These are phyloP conservation scores for Brachymystax lenok DNA, from an alignment of 2,797 vertebrate genomes.

Conservation along the genomic window DNA sequence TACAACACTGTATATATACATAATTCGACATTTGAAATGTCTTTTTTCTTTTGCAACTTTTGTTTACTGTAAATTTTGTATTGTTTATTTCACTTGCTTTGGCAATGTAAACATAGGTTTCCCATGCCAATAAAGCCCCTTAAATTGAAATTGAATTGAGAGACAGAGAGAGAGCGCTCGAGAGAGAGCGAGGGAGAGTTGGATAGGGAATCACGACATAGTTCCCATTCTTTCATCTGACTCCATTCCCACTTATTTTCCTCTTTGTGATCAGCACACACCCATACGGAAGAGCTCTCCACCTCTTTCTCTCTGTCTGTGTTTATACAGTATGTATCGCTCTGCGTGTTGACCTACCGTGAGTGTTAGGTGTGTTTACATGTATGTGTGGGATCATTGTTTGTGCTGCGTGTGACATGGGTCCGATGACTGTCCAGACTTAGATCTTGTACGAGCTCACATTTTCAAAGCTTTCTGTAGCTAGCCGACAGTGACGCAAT, in stretches of 20 bases:
- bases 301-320: not conserved
- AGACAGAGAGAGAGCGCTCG: too few relatives aligned
- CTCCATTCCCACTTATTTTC: constrained; percentile 9
- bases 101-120: too few relatives aligned
- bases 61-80: too few relatives aligned
- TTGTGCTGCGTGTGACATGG: constrained; percentile 2
- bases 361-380: not conserved
- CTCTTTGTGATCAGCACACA: not conserved
- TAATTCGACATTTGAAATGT: too few relatives aligned
- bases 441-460: not conserved
- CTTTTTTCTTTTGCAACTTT: too few relatives aligned
- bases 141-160: too few relatives aligned
- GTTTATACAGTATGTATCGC: not conserved
- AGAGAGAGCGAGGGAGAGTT: too few relatives aligned
- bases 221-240: constrained; percentile 22
- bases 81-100: too few relatives aligned
- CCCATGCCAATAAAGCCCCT: too few relatives aligned
- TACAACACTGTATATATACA: too few relatives aligned
- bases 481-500: constrained; percentile 1
- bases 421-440: not conserved
- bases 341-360: too few relatives aligned
- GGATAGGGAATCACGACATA: constrained; percentile 15
- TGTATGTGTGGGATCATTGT: constrained; percentile 1
- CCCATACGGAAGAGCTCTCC: not conserved
- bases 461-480: constrained; percentile 1